These are phyloP conservation scores for Labia minor DNA, from an alignment of 2,888 invertebrate species.

Conservation along the genomic window DNA sequence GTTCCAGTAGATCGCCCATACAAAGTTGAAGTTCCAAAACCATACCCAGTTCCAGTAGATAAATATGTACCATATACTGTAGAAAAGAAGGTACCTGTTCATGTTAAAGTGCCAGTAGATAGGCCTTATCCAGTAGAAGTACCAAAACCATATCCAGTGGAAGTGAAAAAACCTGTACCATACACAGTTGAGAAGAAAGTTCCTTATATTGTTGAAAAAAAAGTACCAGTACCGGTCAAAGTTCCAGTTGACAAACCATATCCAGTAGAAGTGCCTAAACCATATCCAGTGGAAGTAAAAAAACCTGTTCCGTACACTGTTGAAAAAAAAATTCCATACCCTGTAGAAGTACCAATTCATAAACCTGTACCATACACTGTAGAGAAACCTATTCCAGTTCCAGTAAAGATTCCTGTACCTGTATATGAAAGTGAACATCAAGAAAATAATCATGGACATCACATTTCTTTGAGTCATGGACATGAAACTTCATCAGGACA, in stretches of 20 bases:
- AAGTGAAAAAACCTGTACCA: constrained; percentile 15
- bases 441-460: not conserved
- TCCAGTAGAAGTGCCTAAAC: constrained; percentile 16
- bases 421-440: not conserved
- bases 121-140: constrained; percentile 15
- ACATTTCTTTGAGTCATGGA: too few relatives aligned
- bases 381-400: not conserved
- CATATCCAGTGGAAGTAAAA: constrained; percentile 14
- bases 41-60: constrained; percentile 13
- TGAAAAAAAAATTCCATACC: constrained; percentile 2
- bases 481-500: too few relatives aligned
- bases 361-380: not conserved
- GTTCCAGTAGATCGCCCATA: constrained; percentile 14
- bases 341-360: constrained; percentile 3
- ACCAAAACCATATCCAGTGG: constrained; percentile 15
- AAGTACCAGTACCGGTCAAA: constrained; percentile 5
- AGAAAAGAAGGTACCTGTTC: not conserved
- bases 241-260: constrained; percentile 16
- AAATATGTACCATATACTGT: constrained; percentile 15
- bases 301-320: not conserved
- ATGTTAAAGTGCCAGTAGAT: constrained; percentile 15
- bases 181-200: constrained; percentile 15
- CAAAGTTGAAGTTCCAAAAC: constrained; percentile 2
- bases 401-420: not conserved
- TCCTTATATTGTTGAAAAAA: constrained; percentile 8